These are phyloP conservation scores for Peromyscus leucopus DNA, from an alignment of 2,113 vertebrate species.

Conservation along the genomic window DNA sequence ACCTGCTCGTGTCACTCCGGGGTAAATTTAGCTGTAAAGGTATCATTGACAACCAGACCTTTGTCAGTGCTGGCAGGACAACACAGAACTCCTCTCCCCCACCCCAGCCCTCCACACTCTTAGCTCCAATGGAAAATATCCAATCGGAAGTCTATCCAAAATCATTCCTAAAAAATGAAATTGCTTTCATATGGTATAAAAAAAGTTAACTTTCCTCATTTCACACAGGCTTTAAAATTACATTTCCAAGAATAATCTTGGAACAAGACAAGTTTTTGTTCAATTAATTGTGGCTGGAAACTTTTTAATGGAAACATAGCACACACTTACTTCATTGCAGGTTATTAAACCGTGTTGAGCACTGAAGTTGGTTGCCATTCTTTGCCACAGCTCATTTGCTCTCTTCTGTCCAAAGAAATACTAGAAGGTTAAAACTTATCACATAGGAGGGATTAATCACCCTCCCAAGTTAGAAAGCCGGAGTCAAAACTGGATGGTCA, in stretches of 20 bases:
- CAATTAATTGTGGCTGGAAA: slow-evolving; percentile 86
- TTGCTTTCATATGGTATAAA: slow-evolving; percentile 82
- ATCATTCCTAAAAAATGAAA: slow-evolving; percentile 83
- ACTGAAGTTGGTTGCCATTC: slow-evolving; percentile 81
- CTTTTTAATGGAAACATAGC: slow-evolving; percentile 82
- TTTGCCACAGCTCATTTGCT: slow-evolving; percentile 79
- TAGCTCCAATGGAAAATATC: slow-evolving; percentile 90
- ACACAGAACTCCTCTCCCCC: slow-evolving; percentile 85
- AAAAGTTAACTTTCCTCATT: slow-evolving; percentile 81
- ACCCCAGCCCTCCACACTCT: slow-evolving; percentile 81
- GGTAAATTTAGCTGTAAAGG: slow-evolving; percentile 97
- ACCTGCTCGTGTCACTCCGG: slow-evolving; percentile 96
- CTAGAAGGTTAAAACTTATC: slow-evolving; percentile 85
- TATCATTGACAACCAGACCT: slow-evolving; percentile 96
- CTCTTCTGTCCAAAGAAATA: slow-evolving; percentile 83
- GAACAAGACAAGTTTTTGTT: slow-evolving; percentile 85
- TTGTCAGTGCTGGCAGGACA: slow-evolving; percentile 93
- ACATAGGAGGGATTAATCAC: slow-evolving; percentile 84
- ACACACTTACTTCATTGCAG: slow-evolving; percentile 81
- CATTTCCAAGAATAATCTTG: slow-evolving; percentile 86
- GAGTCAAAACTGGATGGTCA: slow-evolving; percentile 80
- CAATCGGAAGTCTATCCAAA: slow-evolving; percentile 83
- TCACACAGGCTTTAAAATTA: slow-evolving; percentile 83
- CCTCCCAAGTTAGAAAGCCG: slow-evolving; percentile 85
- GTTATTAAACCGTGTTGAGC: slow-evolving; percentile 84